Base-by-base conservation (phyloP, 1,140 invertebrate species). In the Meloidogyne floridensis region DNA sequence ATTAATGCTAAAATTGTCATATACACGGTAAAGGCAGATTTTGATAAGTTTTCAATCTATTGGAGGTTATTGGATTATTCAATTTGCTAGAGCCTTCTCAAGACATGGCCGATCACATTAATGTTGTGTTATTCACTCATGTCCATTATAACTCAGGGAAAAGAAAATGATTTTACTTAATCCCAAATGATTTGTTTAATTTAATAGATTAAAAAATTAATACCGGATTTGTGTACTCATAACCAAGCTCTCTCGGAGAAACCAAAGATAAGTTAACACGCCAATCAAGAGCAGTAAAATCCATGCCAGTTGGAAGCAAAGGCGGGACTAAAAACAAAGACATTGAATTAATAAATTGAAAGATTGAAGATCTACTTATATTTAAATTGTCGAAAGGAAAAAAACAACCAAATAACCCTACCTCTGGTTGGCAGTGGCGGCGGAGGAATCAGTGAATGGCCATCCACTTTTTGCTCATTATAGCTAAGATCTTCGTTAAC, bases 211-310 rank as follows among this genome's bases (percentile, higher is more conserved):
- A 65, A 77, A 7, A 77, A 69, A 65, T 65, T n/a, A 5, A 65
- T 32, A 75, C 74, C 75, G 80, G 80, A 13, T 75, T 75, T 43
- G 75, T 54, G 56, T 77, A 56, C 15, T 74, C 80, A 32, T 75
- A 54, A 10, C 80, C 80, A 42, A 81, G 80, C 13, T 81, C 80
- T 65, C 80, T 53, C 20, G 80, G 80, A 18, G 75, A 54, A 42
- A 81, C 80, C 51, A 81, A 53, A 20, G 76, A 69, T 13, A 81
- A 69, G 13, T 51, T 72, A 51, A 77, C 65, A 76, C 74, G 77
- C 59, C 65, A 79, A 51, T 47, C 65, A 20, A 79, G 20, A 32
- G 18, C 75, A 56, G 32, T 79, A 18, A 71, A 79, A 51, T 79
- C 65, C 42, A 79, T 20, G 2, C 47, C 47, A 6, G 47, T 47